Percentiles rank a stretch among this genome's conserved stretches.
Conservation (phyloP, 1,140 invertebrate genomes). For the Psix sp. region DNA sequence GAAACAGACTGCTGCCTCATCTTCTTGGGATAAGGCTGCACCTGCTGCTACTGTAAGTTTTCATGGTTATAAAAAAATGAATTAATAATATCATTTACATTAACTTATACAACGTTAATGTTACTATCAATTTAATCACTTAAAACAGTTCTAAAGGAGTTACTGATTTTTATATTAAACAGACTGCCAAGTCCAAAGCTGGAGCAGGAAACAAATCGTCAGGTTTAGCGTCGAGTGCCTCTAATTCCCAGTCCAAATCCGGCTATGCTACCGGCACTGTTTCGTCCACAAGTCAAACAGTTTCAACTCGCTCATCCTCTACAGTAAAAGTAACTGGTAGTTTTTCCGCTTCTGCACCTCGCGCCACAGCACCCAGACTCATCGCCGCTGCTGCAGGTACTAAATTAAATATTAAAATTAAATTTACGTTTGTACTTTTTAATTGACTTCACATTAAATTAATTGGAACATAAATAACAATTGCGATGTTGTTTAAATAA, state of each 20-base stretch:
- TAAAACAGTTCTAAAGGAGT: no score
- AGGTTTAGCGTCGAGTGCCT: conserved; percentile 63
- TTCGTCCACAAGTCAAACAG: conserved; percentile 71
- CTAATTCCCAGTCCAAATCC: conserved; percentile 66
- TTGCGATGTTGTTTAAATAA: no score
- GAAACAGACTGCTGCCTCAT: conserved; percentile 77
- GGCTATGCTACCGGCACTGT: conserved; percentile 63
- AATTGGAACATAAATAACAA: no score
- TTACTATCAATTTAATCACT: background rate
- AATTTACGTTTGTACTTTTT: no score
- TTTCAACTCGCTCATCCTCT: conserved; percentile 70
- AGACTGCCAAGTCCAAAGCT: conserved; percentile 71
- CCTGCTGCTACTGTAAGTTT: conserved; percentile 67
- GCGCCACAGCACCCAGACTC: conserved; percentile 78
- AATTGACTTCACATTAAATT: no score
- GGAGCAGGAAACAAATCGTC: conserved; percentile 68
- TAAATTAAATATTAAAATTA: no score
- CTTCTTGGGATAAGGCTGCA: conserved; percentile 80
- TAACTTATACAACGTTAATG: background rate
- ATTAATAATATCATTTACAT: no score
- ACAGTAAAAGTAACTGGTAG: conserved; percentile 68
- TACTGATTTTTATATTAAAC: no score
- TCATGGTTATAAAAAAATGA: no score
- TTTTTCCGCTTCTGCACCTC: conserved; percentile 70
- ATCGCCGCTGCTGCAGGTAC: conserved; percentile 73